Percentiles rank a stretch among this genome's conserved stretches.
Conservation (phyloP, 2,113 vertebrate genomes). For the Meles meles region DNA sequence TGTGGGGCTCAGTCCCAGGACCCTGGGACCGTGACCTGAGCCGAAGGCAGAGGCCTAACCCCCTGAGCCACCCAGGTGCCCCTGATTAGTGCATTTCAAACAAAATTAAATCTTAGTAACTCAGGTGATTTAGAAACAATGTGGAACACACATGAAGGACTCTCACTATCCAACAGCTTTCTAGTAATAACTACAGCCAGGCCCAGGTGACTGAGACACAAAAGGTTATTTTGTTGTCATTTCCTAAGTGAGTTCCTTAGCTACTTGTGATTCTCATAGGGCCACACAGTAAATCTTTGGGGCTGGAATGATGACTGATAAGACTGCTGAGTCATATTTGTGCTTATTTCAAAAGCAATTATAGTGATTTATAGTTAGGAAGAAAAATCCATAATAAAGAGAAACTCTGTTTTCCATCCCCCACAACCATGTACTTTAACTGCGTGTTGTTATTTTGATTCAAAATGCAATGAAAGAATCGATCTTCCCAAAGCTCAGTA, state of each 20-base stretch:
- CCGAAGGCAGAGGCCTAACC: no score
- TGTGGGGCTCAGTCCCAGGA: no score
- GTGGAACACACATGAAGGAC: not conserved
- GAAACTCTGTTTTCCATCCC: slow-evolving; percentile 35
- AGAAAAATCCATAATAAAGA: slow-evolving; percentile 61
- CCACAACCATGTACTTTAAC: slow-evolving; percentile 57
- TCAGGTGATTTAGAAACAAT: not conserved
- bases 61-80: no score
- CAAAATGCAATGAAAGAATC: slow-evolving; percentile 42
- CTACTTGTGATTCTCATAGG: slow-evolving; percentile 60
- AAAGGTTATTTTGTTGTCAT: slow-evolving; percentile 45
- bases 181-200: not conserved
- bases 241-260: slow-evolving; percentile 45
- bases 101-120: slow-evolving; percentile 32
- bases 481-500: slow-evolving; percentile 11
- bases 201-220: not conserved
- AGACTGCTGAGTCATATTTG: slow-evolving; percentile 72
- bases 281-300: slow-evolving; percentile 69
- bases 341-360: slow-evolving; percentile 57
- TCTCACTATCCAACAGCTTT: not conserved
- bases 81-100: slow-evolving; percentile 17
- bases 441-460: slow-evolving; percentile 38
- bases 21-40: no score
- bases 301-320: slow-evolving; percentile 65
- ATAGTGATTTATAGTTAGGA: slow-evolving; percentile 68